These are phyloP conservation scores for Iselma pallidipennis DNA, from an alignment of 2,888 invertebrate genomes.

Conservation along the genomic window DNA sequence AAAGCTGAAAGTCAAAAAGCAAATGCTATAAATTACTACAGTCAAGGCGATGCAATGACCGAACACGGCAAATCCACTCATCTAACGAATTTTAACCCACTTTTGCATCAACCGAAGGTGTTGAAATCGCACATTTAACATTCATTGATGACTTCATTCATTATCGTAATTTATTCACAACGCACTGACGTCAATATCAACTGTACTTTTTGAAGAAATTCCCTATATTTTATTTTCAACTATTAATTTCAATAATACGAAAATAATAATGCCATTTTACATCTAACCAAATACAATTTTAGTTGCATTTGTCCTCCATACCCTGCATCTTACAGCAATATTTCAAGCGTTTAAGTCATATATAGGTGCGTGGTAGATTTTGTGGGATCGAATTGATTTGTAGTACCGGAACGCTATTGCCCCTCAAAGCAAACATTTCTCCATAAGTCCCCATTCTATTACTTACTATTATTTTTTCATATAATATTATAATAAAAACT, in stretches of 20 bases:
- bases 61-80: conserved; percentile 16
- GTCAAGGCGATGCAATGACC: conserved; percentile 36
- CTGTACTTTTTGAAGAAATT: background rate
- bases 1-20: conserved; percentile 40
- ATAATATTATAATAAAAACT: background rate
- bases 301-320: background rate
- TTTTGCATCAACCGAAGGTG: background rate
- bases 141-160: background rate
- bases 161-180: background rate
- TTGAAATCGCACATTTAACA: background rate
- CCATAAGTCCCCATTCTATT: background rate
- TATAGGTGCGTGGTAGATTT: conserved; percentile 39
- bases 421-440: conserved; percentile 5
- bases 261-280: background rate
- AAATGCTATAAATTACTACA: conserved; percentile 47
- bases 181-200: background rate
- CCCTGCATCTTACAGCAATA: conserved; percentile 38
- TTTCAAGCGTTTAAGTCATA: conserved; percentile 45
- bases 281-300: background rate
- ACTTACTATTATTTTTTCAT: background rate
- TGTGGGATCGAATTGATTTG: conserved; percentile 55
- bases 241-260: background rate
- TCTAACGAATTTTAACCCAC: conserved; percentile 10
- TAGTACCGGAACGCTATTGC: conserved; percentile 54
- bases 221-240: background rate